Percentiles rank a stretch among this genome's conserved stretches.
Evolutionary conservation across 2,113 vertebrate species (phyloP).

Genomic region (Platysternon megacephalum): DNA sequence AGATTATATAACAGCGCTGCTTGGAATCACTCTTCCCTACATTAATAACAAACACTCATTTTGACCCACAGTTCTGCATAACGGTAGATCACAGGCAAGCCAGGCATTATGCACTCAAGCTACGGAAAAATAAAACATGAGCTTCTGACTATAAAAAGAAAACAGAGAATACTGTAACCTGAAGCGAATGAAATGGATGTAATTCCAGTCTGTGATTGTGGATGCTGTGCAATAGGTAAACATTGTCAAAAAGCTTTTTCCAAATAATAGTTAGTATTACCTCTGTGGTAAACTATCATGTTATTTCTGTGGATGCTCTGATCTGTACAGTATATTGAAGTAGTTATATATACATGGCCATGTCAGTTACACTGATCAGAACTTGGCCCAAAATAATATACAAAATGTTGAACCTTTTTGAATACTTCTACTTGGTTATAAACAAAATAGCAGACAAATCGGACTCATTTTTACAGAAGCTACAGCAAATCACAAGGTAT

Average conservation of each 20-base stretch:
- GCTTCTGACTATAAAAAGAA: not conserved
- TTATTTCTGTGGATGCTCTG: not conserved
- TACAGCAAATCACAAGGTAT: not conserved
- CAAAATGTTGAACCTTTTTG: not conserved
- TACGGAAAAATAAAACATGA: constrained; percentile 13
- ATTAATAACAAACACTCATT: constrained; percentile 14
- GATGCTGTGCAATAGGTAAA: not conserved
- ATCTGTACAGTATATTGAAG: not conserved
- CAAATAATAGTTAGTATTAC: not conserved
- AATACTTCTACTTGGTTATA: not conserved
- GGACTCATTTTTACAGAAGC: not conserved
- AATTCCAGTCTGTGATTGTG: not conserved
- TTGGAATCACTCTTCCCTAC: constrained; percentile 9
- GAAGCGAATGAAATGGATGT: not conserved
- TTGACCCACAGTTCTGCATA: not conserved
- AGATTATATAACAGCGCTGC: not conserved
- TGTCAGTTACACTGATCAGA: not conserved
- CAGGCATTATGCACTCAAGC: not conserved
- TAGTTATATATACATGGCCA: not conserved
- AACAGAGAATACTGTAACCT: not conserved
- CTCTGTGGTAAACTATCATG: not conserved
- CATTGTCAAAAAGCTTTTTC: not conserved
- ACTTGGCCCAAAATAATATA: not conserved
- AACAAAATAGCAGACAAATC: not conserved
- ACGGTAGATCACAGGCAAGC: not conserved